phyloP scores from a whole-genome alignment of 2,888 invertebrate species.

The Sinhomidia bicolor region DNA sequence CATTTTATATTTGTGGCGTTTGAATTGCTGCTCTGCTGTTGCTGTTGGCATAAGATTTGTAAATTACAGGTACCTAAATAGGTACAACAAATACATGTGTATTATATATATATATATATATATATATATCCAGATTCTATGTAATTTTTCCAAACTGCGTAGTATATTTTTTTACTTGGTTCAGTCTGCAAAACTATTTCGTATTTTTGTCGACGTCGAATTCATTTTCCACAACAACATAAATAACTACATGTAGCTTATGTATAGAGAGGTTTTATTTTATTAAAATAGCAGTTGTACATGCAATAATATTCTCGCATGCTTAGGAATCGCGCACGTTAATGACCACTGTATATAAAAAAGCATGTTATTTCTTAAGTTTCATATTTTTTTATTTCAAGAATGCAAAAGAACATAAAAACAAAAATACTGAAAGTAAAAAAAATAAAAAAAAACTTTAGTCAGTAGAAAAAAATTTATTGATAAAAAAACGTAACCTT shows the following conservation, averaged over 20 bases:
- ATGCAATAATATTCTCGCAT: constrained; percentile 5
- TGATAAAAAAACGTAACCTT: background rate
- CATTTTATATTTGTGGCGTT: no score
- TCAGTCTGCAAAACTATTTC: constrained; percentile 1
- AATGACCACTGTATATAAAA: background rate
- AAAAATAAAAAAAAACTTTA: background rate
- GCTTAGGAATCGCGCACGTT: background rate
- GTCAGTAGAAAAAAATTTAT: background rate
- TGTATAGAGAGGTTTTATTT: background rate
- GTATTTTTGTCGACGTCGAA: constrained; percentile 3
- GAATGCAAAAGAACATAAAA: background rate
- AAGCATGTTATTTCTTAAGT: background rate
- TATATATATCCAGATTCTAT: background rate
- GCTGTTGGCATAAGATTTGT: no score
- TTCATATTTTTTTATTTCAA: background rate
- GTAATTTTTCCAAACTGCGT: background rate
- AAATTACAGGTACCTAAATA: background rate
- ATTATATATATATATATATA: background rate
- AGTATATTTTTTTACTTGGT: background rate
- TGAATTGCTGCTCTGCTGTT: no score
- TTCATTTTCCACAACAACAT: background rate
- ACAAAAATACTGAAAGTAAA: background rate
- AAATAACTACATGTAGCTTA: background rate
- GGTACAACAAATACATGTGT: background rate
- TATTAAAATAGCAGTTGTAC: constrained; percentile 14